These are phyloP conservation scores for Petrocephalus sullivani DNA, from an alignment of 2,797 vertebrate species.

Conservation along the genomic window DNA sequence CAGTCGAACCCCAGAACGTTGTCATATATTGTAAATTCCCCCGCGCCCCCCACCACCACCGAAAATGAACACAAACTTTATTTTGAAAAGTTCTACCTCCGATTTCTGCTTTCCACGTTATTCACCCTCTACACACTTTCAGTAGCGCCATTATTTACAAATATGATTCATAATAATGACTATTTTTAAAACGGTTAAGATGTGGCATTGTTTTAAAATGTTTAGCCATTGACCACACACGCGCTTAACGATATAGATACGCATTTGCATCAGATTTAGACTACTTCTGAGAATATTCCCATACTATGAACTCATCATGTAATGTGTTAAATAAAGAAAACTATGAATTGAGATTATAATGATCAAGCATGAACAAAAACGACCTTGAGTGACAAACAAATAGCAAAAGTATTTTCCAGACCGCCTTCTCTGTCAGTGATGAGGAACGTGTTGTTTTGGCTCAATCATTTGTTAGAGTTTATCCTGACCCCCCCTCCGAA, in stretches of 20 bases:
- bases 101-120: neutral
- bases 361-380: neutral
- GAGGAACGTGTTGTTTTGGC: slow-evolving; percentile 29
- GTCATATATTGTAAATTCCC: slow-evolving; percentile 33
- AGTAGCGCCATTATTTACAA: neutral
- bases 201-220: neutral
- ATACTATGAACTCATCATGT: neutral
- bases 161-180: neutral
- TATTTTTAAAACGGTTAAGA: neutral
- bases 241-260: neutral
- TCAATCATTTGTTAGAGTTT: slow-evolving; percentile 38
- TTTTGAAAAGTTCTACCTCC: slow-evolving; percentile 16
- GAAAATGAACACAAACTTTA: slow-evolving; percentile 29
- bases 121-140: neutral
- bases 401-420: slow-evolving; percentile 42
- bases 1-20: slow-evolving; percentile 36
- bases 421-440: slow-evolving; percentile 41
- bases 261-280: neutral
- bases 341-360: neutral
- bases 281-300: neutral
- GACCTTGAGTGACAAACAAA: neutral
- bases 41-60: neutral
- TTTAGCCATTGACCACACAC: neutral
- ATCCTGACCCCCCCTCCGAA: slow-evolving; percentile 20
- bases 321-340: neutral